These are phyloP conservation scores for Melanargia galathea DNA, from an alignment of 2,888 invertebrate genomes.

Conservation along the genomic window DNA sequence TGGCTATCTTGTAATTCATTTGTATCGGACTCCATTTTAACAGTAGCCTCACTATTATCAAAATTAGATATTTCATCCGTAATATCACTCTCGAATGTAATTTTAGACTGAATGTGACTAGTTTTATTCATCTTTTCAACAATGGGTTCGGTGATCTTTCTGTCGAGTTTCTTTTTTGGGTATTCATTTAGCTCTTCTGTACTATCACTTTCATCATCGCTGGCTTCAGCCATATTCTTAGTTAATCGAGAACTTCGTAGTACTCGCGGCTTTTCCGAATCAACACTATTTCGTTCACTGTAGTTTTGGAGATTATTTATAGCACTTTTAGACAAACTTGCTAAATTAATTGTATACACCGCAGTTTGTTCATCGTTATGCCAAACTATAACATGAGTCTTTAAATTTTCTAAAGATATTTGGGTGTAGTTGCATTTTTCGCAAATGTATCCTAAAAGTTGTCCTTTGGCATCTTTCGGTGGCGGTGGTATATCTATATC, in stretches of 20 bases:
- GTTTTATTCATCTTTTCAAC: slow-evolving; percentile 26
- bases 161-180: slow-evolving; percentile 24
- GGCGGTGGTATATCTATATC: slow-evolving; percentile 70
- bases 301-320: slow-evolving; percentile 49
- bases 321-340: slow-evolving; percentile 57
- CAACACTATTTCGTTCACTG: slow-evolving; percentile 25
- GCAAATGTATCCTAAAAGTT: slow-evolving; percentile 85
- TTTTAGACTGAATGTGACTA: slow-evolving; percentile 56
- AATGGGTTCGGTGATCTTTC: slow-evolving; percentile 21
- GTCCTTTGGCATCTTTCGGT: slow-evolving; percentile 63
- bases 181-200: slow-evolving; percentile 40
- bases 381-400: slow-evolving; percentile 83
- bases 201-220: slow-evolving; percentile 50
- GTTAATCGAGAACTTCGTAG: slow-evolving; percentile 56
- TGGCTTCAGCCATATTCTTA: slow-evolving; percentile 48
- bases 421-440: slow-evolving; percentile 88
- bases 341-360: slow-evolving; percentile 69
- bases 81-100: slow-evolving; percentile 65
- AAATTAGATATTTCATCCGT: slow-evolving; percentile 44
- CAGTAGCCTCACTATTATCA: slow-evolving; percentile 16
- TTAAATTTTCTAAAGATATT: slow-evolving; percentile 81
- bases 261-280: slow-evolving; percentile 45
- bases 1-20: slow-evolving; percentile 21
- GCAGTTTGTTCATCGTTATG: slow-evolving; percentile 77
- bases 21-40: slow-evolving; percentile 28